Evolutionary conservation across 2,888 invertebrate species (phyloP), one percentile per base, ranked within the genome.

Genomic region (Caenorhabditis angaria): DNA sequence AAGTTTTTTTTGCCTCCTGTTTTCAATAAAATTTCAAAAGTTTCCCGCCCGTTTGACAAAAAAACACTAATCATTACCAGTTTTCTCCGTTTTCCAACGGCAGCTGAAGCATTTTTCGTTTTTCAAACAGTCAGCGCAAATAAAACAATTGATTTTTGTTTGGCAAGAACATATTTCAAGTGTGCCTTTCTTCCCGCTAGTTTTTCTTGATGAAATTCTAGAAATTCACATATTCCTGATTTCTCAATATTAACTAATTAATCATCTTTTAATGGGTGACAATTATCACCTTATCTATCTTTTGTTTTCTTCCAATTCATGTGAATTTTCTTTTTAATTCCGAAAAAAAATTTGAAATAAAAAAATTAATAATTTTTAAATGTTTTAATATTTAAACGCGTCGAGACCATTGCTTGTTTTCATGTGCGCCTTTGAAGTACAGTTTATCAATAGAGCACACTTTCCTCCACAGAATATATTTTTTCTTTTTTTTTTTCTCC

Each of bases 211-310:
- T 8, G 10, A 32, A 32, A 32, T 32, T 32, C 32, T 8, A 10
- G 32, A 32, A 32, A 32, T 8, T 8, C 5, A 32, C 5, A 32
- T 10, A 32, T 32, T 32, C 10, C 6, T 8, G 10, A 32, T 32
- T 32, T 18, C 8, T 18, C 41, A 41, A 41, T 41, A 18, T 18
- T 18, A 18, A 41, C 41, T 14, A 41, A 41, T 41, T 41, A 41
- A 41, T 41, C 41, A 41, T 41, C 41, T 41, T 41, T 41, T 41
- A 41, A 41, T 41, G 18, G 41, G 41, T 41, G 41, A 41, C 18
- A 41, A 41, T 41, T 41, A 41, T 41, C 41, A 32, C 32, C 32
- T 32, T 32, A 32, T 32, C 32, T 32, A 5, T 32, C 32, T 5
- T 32, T 32, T 10, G 32, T 32, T 32, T 8, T 32, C 10, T 41